Base-by-base conservation (phyloP, 2,888 invertebrate species). In the Trachelus stipa region DNA sequence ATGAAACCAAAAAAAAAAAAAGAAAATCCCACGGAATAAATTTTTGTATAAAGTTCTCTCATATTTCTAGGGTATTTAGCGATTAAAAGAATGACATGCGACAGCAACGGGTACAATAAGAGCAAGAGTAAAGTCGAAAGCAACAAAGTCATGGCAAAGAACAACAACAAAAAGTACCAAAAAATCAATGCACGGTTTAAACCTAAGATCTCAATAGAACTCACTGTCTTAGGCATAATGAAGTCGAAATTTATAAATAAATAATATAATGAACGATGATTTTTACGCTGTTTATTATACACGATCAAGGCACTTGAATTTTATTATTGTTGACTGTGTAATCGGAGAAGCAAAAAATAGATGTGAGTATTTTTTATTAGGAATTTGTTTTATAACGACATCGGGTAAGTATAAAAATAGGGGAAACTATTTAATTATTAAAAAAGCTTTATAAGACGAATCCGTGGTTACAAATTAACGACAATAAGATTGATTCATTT, bases 41-140 rank as follows among this genome's bases (percentile, higher is more conserved):
- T 56, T 77, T 77, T 77, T 77, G 73, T 77, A 77, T 73, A 35
- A 77, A 68, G 69, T 35, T 77, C 73, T 68, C 73, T 56, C 56
- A 15, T 56, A 23, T 23, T 23, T 56, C 23, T 56, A 56, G 69
- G 68, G 73, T 77, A 68, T 77, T 77, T 76, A 76, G 76, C 34
- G 30, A 56, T 77, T 77, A 73, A 73, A 23, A 56, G 56, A 56
- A 56, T 56, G 2, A 56, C 23, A 23, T 6, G 23, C 56, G 56
- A 56, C 15, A 23, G 23, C 23, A 40, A 40, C 23, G 15, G 40
- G 40, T 40, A 40, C 40, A 15, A 40, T 40, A 40, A 40, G 15
- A 40, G 15, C 15, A 40, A 40, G 6, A 56, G 56, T 56, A 23
- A 56, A 56, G 56, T 56, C 56, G 56, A 56, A 56, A 23, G 15